Conservation (phyloP, 2,888 invertebrate species). For the Pristionchus exspectatus region DNA sequence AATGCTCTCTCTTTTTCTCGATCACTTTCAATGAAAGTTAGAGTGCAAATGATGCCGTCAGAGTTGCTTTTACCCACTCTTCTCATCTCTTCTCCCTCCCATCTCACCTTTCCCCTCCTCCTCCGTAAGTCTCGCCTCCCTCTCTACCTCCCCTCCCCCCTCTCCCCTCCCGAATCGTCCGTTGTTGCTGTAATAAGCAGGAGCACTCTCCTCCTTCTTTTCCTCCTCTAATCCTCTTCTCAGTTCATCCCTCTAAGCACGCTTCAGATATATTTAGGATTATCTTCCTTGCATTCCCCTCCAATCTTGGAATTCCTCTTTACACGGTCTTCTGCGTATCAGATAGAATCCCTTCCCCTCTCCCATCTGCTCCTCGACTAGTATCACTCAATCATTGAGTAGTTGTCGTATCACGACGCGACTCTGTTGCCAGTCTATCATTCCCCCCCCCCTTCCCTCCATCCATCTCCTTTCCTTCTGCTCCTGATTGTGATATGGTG, state of each 20-base stretch:
- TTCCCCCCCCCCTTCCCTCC: not conserved
- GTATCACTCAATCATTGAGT: slow-evolving; percentile 21
- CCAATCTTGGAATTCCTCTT: not conserved
- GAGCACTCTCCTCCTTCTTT: slow-evolving; percentile 1
- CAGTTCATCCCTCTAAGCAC: no score
- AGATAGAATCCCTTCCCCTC: not conserved
- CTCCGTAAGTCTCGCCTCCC: slow-evolving; percentile 51
- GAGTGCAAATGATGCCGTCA: slow-evolving; percentile 30
- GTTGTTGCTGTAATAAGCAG: slow-evolving; percentile 28
- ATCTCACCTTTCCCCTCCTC: slow-evolving; percentile 50
- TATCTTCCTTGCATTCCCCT: not conserved
- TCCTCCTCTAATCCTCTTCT: not conserved
- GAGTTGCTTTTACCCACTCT: slow-evolving; percentile 12
- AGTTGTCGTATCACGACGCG: slow-evolving; percentile 9
- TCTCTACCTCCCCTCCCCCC: not conserved
- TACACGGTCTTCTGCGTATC: not conserved
- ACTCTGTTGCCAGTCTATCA: not conserved
- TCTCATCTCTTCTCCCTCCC: slow-evolving; percentile 23
- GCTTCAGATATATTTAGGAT: not conserved
- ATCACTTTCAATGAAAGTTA: slow-evolving; percentile 20
- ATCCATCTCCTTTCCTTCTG: not conserved
- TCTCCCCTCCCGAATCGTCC: slow-evolving; percentile 12
- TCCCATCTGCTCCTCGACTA: not conserved
- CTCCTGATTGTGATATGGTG: not conserved
- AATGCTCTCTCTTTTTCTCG: not conserved